Percentiles rank a stretch among this genome's conserved stretches.
phyloP scores from a whole-genome alignment of 2,888 invertebrate species.

The Andrena camellia region DNA sequence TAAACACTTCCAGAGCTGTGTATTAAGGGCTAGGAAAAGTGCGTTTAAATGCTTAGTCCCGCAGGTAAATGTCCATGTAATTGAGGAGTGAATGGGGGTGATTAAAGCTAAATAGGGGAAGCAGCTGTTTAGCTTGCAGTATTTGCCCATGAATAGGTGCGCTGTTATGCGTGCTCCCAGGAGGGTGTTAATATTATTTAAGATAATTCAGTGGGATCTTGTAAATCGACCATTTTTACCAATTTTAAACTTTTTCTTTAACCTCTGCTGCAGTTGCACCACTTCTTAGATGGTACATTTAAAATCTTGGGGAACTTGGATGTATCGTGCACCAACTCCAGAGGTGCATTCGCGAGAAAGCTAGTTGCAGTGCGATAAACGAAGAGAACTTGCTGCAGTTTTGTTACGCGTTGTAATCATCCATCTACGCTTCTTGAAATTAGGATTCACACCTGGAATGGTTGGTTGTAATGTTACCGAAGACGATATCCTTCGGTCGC shows the following conservation, averaged over 20 bases:
- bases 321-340: too few relatives aligned
- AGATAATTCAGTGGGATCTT: constrained; percentile 12
- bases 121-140: constrained; percentile 34
- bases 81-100: constrained; percentile 43
- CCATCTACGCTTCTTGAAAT: not conserved
- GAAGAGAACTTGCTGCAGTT: too few relatives aligned
- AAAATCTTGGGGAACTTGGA: too few relatives aligned
- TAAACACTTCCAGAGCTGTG: not conserved
- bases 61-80: constrained; percentile 21
- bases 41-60: not conserved
- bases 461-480: constrained; percentile 8
- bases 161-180: constrained; percentile 21
- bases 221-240: not conserved
- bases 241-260: too few relatives aligned
- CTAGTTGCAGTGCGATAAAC: too few relatives aligned
- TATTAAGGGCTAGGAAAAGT: not conserved
- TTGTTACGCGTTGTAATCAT: too few relatives aligned
- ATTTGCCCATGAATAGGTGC: constrained; percentile 38
- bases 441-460: not conserved
- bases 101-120: constrained; percentile 32
- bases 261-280: too few relatives aligned
- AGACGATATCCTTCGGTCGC: constrained; percentile 48
- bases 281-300: too few relatives aligned
- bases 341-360: too few relatives aligned
- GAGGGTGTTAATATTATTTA: constrained; percentile 39